These are phyloP conservation scores for Antennarius striatus DNA, from an alignment of 2,113 vertebrate genomes.

Conservation along the genomic window DNA sequence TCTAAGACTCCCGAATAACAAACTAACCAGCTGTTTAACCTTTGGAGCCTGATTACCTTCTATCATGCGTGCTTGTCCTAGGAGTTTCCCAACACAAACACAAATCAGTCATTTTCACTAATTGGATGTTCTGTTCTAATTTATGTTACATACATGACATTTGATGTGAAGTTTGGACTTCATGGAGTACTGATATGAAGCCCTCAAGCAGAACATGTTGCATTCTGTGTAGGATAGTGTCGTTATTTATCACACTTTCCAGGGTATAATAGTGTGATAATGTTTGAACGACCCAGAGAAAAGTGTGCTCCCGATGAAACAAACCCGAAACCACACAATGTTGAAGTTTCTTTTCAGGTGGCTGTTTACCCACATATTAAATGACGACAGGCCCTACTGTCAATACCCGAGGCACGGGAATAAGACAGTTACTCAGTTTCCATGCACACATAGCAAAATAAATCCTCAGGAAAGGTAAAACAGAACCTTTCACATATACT, in stretches of 20 bases:
- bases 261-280: neutral
- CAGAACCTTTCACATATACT: too few relatives aligned
- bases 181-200: neutral
- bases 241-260: neutral
- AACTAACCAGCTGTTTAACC: slow-evolving; percentile 39
- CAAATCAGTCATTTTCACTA: too few relatives aligned
- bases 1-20: neutral
- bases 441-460: neutral
- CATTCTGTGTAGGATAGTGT: neutral
- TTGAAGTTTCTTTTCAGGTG: neutral
- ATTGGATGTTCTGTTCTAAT: too few relatives aligned
- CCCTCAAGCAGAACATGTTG: neutral
- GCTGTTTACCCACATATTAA: slow-evolving; percentile 9
- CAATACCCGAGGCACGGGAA: slow-evolving; percentile 21
- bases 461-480: neutral
- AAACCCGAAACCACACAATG: neutral
- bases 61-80: neutral
- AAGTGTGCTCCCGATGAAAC: neutral
- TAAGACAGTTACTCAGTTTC: neutral
- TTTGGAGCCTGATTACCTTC: slow-evolving; percentile 19
- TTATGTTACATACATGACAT: too few relatives aligned
- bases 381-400: neutral
- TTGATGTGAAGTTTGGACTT: too few relatives aligned
- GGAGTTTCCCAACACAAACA: too few relatives aligned
- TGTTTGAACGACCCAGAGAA: neutral